Conservation (phyloP, 2,888 invertebrate species). For the Cheilosia pagana region DNA sequence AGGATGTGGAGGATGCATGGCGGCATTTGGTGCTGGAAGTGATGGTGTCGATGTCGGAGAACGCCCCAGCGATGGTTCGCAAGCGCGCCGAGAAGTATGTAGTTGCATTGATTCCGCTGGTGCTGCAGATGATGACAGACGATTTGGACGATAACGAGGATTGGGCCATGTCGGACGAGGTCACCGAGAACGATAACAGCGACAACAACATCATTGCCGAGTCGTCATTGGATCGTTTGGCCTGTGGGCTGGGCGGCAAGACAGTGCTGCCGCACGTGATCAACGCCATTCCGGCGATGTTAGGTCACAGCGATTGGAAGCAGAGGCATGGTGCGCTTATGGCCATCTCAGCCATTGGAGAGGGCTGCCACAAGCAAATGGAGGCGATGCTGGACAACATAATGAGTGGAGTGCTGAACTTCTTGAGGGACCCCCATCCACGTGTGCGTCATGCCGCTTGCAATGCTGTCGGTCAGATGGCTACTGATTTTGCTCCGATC, state of each 20-base stretch:
- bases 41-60: constrained; percentile 92
- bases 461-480: constrained; percentile 99
- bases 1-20: constrained; percentile 91
- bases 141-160: constrained; percentile 96
- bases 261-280: constrained; percentile 95
- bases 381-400: constrained; percentile 96
- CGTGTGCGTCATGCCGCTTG: constrained; percentile 95
- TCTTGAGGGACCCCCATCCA: constrained; percentile 89
- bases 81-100: constrained; percentile 95
- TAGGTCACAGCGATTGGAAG: constrained; percentile 92
- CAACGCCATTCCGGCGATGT: constrained; percentile 93
- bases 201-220: constrained; percentile 98
- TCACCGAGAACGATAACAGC: constrained; percentile 96
- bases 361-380: constrained; percentile 99
- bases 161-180: constrained; percentile 94
- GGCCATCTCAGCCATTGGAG: constrained; percentile 99
- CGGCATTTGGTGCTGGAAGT: constrained; percentile 96
- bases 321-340: constrained; percentile 98
- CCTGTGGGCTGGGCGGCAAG: constrained; percentile 97
- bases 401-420: constrained; percentile 94
- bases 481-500: constrained; percentile 97
- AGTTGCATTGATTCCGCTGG: constrained; percentile 90
- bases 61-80: constrained; percentile 97
- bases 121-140: constrained; percentile 97
- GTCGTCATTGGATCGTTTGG: constrained; percentile 97